Evolutionary conservation across 1,140 invertebrate genomes (phyloP).

Genomic region (Neoseiulus cucumeris): DNA sequence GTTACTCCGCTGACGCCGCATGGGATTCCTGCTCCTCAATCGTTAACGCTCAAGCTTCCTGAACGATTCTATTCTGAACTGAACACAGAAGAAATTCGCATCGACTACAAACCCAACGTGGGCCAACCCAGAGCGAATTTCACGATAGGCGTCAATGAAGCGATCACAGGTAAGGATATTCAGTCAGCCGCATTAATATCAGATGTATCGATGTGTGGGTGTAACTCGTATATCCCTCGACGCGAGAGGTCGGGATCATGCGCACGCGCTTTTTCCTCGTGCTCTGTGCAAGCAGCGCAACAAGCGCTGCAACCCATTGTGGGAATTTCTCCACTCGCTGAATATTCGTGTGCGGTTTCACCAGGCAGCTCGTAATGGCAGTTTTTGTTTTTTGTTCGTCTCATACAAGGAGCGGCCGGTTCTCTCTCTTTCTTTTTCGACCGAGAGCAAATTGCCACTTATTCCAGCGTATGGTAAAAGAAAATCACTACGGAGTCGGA

Average conservation of each 20-base stretch:
- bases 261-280: neutral
- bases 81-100: neutral
- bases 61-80: neutral
- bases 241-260: neutral
- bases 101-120: neutral
- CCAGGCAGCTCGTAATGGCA: no score
- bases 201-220: no score
- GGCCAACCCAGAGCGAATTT: constrained; percentile 7
- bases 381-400: no score
- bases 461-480: no score
- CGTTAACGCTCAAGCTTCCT: neutral
- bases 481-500: no score
- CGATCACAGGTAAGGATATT: constrained; percentile 1
- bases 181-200: neutral
- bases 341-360: no score
- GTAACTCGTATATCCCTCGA: neutral
- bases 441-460: no score
- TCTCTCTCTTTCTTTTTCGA: no score
- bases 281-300: neutral
- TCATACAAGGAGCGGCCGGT: no score
- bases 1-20: no score
- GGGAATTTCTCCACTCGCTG: no score
- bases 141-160: constrained; percentile 8
- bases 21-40: neutral
- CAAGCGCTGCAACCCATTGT: no score